Evolutionary conservation across 2,797 vertebrate genomes (phyloP).

Genomic region (Aratinga solstitialis): DNA sequence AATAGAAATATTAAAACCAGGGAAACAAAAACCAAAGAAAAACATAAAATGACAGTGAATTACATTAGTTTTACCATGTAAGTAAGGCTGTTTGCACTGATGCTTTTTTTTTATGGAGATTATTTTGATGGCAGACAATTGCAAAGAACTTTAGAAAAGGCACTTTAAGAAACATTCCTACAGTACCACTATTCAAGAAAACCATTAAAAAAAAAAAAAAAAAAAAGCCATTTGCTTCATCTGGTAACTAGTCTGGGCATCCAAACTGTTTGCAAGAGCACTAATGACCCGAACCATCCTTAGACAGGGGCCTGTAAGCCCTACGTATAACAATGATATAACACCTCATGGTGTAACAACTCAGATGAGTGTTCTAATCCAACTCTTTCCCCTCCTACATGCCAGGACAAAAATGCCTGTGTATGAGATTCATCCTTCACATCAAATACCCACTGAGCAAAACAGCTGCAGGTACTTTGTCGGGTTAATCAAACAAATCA

Average conservation of each 20-base stretch:
- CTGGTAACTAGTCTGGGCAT: background rate
- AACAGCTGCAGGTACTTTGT: conserved; percentile 41
- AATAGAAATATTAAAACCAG: conserved; percentile 10
- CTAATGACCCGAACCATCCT: background rate
- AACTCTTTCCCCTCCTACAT: background rate
- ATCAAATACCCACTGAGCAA: background rate
- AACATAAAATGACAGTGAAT: background rate
- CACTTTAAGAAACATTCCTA: background rate
- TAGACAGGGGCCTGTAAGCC: background rate
- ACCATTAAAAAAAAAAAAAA: background rate
- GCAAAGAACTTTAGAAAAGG: background rate
- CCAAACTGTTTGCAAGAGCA: background rate
- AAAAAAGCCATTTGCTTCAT: background rate
- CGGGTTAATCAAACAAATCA: conserved; percentile 57
- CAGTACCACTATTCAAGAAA: background rate
- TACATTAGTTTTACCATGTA: background rate
- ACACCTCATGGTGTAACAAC: background rate
- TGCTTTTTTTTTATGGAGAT: background rate
- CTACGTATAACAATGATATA: background rate
- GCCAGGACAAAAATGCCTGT: background rate
- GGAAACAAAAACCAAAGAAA: background rate
- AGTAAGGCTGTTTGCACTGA: background rate
- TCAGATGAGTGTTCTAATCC: background rate
- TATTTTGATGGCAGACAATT: background rate
- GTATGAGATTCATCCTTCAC: conserved; percentile 13